Base-by-base conservation (phyloP, 2,113 vertebrate genomes). In the Thermophis baileyi region DNA sequence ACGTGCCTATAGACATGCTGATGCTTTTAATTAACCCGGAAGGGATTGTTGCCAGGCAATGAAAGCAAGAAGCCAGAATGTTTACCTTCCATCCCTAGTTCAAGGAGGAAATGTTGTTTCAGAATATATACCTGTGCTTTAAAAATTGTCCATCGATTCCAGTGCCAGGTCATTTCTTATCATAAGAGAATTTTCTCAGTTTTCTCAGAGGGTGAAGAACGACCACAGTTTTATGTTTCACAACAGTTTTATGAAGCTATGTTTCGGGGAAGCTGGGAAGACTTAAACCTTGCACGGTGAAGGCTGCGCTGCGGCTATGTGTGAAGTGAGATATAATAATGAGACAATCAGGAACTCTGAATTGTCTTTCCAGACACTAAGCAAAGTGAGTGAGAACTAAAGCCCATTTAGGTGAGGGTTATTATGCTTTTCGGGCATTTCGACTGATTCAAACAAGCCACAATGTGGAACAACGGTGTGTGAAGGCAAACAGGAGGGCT, bases 21-120 rank as follows among this genome's bases (percentile, higher is more conserved):
- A 20, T 30, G 47, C 35, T 81, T 92, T 91, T 89, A 92, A 92
- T 92, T 92, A 92, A 89, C 87, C 91, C 87, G 53, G 87, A 55
- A 54, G 91, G 91, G 74, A 89, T 89, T 89, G 87, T 89, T 92
- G 91, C 91, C 63, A 89, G 16, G 91, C 87, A 54, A 92, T 92
- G 88, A 69, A 88, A 88, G 47, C 55, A 51, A 74, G n/a, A 8
- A 54, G 25, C 25, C 50, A 81, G 91, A 74, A 81, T 92, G 91
- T 92, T 92, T 92, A 54, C 63, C 46, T 89, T 91, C 25, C n/a
- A 40, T 81, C 40, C 57, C 49, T 46, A 20, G 27, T 87, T 85
- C 86, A 54, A 89, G 51, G 47, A 40, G 35, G 35, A 74, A 54
- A 92, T 74, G n/a, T 51, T 24, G 49, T 53, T 88, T 40, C 44